These are phyloP conservation scores for Cryptosula pallasiana DNA, from an alignment of 2,888 invertebrate species.

Conservation along the genomic window DNA sequence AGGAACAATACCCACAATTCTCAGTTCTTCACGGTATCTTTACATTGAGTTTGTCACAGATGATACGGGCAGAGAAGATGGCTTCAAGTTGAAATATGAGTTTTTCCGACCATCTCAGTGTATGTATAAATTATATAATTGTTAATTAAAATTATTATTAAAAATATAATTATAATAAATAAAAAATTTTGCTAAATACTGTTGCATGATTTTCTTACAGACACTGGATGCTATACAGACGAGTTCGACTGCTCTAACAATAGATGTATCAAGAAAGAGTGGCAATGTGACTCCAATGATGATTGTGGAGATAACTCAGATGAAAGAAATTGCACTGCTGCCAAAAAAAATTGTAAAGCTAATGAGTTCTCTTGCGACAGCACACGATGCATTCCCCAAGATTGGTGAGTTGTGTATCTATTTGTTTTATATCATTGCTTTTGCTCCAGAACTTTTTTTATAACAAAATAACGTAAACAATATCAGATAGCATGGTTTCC, in stretches of 20 bases:
- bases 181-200: not conserved
- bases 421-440: too few species aligned
- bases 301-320: constrained; percentile 25
- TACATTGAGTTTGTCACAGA: constrained; percentile 33
- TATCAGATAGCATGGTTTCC: too few species aligned
- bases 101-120: constrained; percentile 27
- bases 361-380: not conserved
- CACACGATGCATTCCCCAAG: not conserved
- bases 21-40: constrained; percentile 3
- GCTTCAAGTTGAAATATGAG: constrained; percentile 38
- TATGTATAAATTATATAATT: not conserved
- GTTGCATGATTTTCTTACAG: too few species aligned
- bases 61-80: constrained; percentile 33
- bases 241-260: constrained; percentile 20
- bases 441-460: too few species aligned
- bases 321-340: constrained; percentile 13
- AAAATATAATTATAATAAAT: not conserved
- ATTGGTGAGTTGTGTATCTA: not conserved
- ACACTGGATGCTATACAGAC: constrained; percentile 9
- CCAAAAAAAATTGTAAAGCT: not conserved
- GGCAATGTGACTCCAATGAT: not conserved
- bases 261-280: not conserved
- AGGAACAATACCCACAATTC: not conserved
- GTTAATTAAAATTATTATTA: too few species aligned
- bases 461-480: too few species aligned